Base-by-base conservation (phyloP, 2,888 invertebrate genomes). In the Anorthoa munda region DNA sequence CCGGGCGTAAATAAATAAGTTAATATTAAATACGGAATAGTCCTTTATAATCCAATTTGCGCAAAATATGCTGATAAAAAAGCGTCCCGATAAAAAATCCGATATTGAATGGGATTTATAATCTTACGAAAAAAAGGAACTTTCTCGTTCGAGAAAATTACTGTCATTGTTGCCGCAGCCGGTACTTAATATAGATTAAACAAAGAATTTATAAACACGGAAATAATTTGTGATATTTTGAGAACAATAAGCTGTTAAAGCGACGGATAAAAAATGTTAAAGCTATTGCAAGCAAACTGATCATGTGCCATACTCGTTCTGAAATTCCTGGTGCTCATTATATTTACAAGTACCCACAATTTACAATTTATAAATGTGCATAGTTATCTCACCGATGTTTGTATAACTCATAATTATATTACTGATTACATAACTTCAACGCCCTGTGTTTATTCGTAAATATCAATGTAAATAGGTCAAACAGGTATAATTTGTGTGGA, bases 71-170 rank as follows among this genome's bases (percentile, higher is more conserved):
- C 66, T 82, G 73, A 83, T 72, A 82, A 80, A 86, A 84, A 86
- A 83, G 75, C 81, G 86, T 85, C 84, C 82, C 82, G 83, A 84
- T 82, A 85, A 86, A 86, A 82, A 69, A 84, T 85, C 73, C 82
- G 79, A 82, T 82, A 73, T 75, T 81, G 86, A 91, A 90, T 86
- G 79, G 81, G 77, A 86, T 91, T 90, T 90, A 77, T 80, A 89
- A 88, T 90, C 87, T 88, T 83, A 87, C 82, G 84, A 88, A 87
- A 86, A 89, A 87, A 87, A 85, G 80, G 84, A 87, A 85, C 86
- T 88, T 90, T 86, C 85, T 89, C 91, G 90, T 86, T 87, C 83
- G 86, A 81, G 90, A 89, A 92, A 90, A 92, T 93, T 89, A 90
- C 86, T 89, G 87, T 89, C 89, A 89, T 92, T 92, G 90, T 92